Evolutionary conservation across 2,113 vertebrate genomes (phyloP).

Genomic region (Balaeniceps rex): DNA sequence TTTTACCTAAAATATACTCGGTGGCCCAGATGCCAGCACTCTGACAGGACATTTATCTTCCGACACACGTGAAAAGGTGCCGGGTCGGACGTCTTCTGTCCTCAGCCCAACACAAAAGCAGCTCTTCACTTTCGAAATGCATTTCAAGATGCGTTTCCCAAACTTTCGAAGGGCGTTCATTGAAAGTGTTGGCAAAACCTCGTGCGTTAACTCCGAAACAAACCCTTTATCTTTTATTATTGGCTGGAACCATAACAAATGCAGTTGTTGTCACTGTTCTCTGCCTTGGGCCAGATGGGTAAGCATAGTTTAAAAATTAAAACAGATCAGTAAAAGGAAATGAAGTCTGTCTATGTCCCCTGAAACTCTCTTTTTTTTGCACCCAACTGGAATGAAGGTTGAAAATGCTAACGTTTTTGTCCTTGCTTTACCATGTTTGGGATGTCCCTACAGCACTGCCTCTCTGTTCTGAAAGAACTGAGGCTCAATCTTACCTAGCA

Average conservation of each 20-base stretch:
- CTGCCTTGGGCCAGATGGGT: neutral
- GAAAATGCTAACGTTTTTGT: neutral
- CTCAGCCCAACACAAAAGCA: neutral
- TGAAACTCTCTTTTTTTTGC: neutral
- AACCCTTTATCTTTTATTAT: neutral
- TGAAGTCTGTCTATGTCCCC: neutral
- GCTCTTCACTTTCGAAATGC: neutral
- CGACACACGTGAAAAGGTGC: neutral
- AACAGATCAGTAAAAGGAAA: neutral
- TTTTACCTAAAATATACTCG: neutral
- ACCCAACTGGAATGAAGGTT: neutral
- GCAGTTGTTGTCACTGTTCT: neutral
- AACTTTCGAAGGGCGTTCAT: neutral
- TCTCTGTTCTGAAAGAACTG: neutral
- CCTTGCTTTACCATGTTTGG: neutral
- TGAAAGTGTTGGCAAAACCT: neutral
- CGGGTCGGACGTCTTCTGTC: neutral
- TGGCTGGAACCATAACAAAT: neutral
- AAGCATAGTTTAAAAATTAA: neutral
- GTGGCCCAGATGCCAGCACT: neutral
- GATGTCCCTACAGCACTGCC: neutral
- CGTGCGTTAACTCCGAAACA: neutral
- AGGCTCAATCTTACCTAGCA: neutral
- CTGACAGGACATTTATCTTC: neutral
- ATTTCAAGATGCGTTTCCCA: neutral